Percentiles rank a stretch among this genome's conserved stretches.
Conservation (phyloP, 2,113 vertebrate genomes). For the Caretta caretta region DNA sequence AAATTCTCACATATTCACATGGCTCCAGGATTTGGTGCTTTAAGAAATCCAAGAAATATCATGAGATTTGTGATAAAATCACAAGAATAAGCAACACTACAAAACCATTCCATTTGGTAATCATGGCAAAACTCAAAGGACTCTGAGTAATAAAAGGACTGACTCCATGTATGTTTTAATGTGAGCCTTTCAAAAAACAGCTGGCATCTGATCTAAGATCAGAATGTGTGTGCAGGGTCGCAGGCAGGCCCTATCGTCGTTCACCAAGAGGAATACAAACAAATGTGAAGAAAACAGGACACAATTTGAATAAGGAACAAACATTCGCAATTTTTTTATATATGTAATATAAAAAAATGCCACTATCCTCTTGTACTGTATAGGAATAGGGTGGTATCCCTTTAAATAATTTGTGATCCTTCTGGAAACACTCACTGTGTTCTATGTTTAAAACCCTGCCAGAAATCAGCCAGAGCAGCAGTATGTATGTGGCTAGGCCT, state of each 20-base stretch:
- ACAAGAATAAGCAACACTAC: not conserved
- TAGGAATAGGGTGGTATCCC: not conserved
- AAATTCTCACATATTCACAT: not conserved
- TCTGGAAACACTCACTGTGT: not conserved
- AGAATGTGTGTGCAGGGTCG: not conserved
- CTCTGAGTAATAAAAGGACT: not conserved
- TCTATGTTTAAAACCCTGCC: not conserved
- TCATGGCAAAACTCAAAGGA: not conserved
- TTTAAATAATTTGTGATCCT: not conserved
- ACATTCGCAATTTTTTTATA: not conserved
- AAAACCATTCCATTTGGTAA: accelerated
- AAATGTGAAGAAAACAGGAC: not conserved
- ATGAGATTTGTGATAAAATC: not conserved
- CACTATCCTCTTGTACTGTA: not conserved
- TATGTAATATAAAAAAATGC: not conserved
- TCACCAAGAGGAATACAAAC: not conserved
- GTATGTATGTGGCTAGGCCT: not conserved
- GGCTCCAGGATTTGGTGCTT: not conserved
- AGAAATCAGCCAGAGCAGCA: not conserved
- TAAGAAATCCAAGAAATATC: not conserved
- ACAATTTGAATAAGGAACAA: not conserved
- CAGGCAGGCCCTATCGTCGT: not conserved
- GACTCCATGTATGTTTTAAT: not conserved
- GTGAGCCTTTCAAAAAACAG: not conserved
- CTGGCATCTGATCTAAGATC: not conserved